phyloP scores from a whole-genome alignment of 2,113 vertebrate species.

The Podarcis cretensis region DNA sequence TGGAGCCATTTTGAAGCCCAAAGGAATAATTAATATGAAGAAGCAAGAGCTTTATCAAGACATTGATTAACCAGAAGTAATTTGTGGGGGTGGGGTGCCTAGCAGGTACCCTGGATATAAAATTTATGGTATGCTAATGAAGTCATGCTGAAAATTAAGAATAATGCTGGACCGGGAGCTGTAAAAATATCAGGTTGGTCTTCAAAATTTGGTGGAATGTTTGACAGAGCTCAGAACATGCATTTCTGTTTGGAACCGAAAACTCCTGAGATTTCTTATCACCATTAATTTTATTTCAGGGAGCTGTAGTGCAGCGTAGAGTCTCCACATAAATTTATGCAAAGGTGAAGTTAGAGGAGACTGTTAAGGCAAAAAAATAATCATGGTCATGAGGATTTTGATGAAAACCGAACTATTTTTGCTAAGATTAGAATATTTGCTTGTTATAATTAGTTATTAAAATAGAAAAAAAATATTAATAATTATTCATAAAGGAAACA shows the following conservation, averaged over 20 bases:
- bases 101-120: neutral
- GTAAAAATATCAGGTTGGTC: neutral
- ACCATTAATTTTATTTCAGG: neutral
- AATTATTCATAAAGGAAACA: too few relatives aligned
- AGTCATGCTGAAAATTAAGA: neutral
- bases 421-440: too few relatives aligned
- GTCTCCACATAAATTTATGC: neutral
- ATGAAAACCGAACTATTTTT: neutral
- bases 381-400: neutral
- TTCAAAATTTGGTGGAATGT: neutral
- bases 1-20: conserved; percentile 42
- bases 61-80: neutral
- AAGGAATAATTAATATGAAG: conserved; percentile 37
- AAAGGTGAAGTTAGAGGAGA: neutral
- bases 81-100: neutral
- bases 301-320: neutral
- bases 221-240: neutral
- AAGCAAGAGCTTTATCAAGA: neutral
- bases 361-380: neutral
- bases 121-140: neutral
- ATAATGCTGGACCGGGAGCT: neutral
- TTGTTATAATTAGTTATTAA: too few relatives aligned
- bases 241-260: neutral
- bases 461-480: too few relatives aligned
- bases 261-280: neutral